phyloP scores from a whole-genome alignment of 2,888 invertebrate species.

The Epiblema foenella region DNA sequence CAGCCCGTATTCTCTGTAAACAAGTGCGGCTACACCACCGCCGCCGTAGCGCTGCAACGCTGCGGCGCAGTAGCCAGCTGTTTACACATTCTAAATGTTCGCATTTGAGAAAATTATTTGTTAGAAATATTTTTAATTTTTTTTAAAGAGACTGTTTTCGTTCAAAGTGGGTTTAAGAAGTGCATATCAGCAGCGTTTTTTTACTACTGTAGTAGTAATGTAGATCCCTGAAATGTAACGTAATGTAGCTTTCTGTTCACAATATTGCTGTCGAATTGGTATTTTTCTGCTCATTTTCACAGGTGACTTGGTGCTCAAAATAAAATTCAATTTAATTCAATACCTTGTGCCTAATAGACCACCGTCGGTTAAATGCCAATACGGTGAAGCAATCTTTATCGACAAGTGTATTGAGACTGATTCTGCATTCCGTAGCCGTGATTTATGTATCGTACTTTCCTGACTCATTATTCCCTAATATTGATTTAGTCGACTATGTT shows the following conservation, averaged over 20 bases:
- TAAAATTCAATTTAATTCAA: too few relatives aligned
- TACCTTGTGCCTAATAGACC: too few relatives aligned
- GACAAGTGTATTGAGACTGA: neutral
- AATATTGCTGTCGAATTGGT: too few relatives aligned
- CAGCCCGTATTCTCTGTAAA: slow-evolving; percentile 35
- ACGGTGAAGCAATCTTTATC: neutral
- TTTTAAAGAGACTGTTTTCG: neutral
- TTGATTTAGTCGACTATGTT: slow-evolving; percentile 36
- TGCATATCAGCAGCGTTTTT: neutral
- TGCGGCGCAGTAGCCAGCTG: slow-evolving; percentile 17
- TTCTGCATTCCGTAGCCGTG: slow-evolving; percentile 16
- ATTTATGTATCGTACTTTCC: slow-evolving; percentile 20
- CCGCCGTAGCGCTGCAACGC: neutral
- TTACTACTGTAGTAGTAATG: neutral
- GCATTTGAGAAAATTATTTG: slow-evolving; percentile 12
- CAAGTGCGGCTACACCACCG: slow-evolving; percentile 22
- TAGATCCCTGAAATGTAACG: too few relatives aligned
- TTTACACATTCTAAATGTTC: slow-evolving; percentile 31
- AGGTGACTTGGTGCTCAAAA: too few relatives aligned
- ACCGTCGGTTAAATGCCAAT: neutral
- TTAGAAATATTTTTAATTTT: neutral
- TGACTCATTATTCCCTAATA: slow-evolving; percentile 40
- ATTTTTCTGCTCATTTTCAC: too few relatives aligned
- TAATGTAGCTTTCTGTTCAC: too few relatives aligned
- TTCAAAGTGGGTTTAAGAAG: neutral